Evolutionary conservation across 2,797 vertebrate genomes (phyloP).

Genomic region (Poeciliopsis turneri): DNA sequence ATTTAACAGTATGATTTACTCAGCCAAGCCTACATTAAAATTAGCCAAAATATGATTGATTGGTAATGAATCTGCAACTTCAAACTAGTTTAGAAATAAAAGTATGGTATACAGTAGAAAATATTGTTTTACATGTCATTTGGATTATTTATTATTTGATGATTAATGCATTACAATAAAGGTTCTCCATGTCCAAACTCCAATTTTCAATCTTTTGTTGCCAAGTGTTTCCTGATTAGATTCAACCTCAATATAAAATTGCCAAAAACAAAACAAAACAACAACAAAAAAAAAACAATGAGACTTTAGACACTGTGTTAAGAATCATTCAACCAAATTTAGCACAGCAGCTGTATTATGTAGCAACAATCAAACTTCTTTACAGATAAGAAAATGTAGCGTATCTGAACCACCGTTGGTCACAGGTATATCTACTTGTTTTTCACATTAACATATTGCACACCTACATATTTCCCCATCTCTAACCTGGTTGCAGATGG

Average conservation of each 20-base stretch:
- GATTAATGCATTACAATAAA: not conserved
- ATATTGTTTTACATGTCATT: not conserved
- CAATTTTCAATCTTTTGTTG: not conserved
- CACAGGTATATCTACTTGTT: constrained; percentile 9
- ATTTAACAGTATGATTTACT: constrained; percentile 12
- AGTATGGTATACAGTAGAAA: not conserved
- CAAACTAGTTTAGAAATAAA: not conserved
- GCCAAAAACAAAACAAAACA: not conserved
- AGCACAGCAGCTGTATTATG: not conserved
- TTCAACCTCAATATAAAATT: not conserved
- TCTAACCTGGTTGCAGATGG: constrained; percentile 93
- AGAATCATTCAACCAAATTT: not conserved
- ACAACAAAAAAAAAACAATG: not conserved
- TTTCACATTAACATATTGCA: constrained; percentile 8
- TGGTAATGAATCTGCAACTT: not conserved
- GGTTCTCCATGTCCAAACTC: not conserved
- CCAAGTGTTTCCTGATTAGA: not conserved
- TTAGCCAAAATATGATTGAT: constrained; percentile 18
- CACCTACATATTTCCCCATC: constrained; percentile 16
- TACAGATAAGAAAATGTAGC: not conserved
- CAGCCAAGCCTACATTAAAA: constrained; percentile 11
- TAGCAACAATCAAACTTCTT: not conserved
- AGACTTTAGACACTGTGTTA: not conserved
- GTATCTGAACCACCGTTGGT: not conserved
- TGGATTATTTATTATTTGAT: not conserved